Base-by-base conservation (phyloP, 2,113 vertebrate species). In the Trochalopteron elliotii region DNA sequence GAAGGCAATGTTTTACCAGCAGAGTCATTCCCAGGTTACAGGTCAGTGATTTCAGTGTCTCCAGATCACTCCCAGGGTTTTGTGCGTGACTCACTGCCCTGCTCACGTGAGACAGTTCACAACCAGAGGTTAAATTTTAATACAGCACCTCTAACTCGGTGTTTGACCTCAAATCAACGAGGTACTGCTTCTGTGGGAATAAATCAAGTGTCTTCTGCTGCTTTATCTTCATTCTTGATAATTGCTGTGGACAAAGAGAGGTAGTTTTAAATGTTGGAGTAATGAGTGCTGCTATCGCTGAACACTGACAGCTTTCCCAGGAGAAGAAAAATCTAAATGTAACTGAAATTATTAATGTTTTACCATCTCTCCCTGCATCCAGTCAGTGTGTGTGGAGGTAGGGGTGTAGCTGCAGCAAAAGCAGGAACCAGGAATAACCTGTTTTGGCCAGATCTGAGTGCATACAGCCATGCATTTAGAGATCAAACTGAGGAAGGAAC, bases 121-220 rank as follows among this genome's bases (percentile, higher is more conserved):
- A 93, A 60, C 7, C 7, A 1, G 30, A 75, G 65, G 91, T 97
- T 97, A 95, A 82, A 97, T 87, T 95, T 97, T 96, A 96, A 96
- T 95, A 45, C 92, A 95, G n/a, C 49, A 39, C 69, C 60, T 92
- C 87, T 71, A 42, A 71, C 83, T 78, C 33, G 20, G 15, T 84
- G 77, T 56, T 92, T 83, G 64, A 92, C 90, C 80, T 86, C 64
- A 74, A 47, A 78, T 0, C 68, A 77, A 60, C 7, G 11, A 49
- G 60, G 57, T 39, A 8, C 24, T 52, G 22, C 47, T 82, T 83
- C 76, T 87, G 40, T 70, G 52, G 42, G 72, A 94, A 71, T 44
- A 67, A 70, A 92, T 22, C 40, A 77, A 83, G 86, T 71, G 47
- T 68, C 33, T 52, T 47, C 69, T 91, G 52, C 39, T 82, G 69